Percentiles rank a stretch among this genome's conserved stretches.
Conservation (phyloP, 2,113 vertebrate genomes). For the Aldabrachelys gigantea region DNA sequence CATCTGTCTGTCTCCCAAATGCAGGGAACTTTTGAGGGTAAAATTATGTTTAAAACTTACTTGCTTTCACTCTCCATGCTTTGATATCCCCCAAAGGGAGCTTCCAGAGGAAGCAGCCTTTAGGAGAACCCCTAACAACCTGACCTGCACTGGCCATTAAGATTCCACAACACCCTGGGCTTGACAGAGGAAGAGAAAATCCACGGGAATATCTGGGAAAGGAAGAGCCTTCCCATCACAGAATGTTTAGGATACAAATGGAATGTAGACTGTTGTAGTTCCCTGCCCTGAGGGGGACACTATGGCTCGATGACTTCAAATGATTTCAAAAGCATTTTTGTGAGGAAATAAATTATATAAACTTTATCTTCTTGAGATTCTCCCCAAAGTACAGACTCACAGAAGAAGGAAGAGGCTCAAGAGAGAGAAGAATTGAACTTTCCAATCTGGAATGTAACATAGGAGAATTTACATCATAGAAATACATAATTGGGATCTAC, state of each 20-base stretch:
- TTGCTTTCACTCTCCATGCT: background rate
- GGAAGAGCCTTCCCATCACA: background rate
- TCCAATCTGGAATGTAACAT: background rate
- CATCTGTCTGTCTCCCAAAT: background rate
- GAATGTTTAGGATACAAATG: too few species aligned
- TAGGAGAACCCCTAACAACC: background rate
- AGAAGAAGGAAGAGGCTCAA: background rate
- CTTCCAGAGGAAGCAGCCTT: too few species aligned
- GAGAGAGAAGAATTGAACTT: background rate
- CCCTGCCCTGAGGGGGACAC: too few species aligned
- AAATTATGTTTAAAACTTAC: too few species aligned
- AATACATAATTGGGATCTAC: background rate
- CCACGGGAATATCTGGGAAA: background rate
- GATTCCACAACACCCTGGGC: background rate
- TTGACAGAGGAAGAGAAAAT: background rate
- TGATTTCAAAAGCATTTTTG: background rate
- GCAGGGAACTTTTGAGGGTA: background rate
- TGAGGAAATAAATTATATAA: background rate
- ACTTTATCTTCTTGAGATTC: slow-evolving; percentile 3
- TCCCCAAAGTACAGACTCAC: background rate
- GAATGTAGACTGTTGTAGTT: too few species aligned
- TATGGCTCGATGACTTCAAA: too few species aligned
- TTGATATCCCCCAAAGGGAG: background rate
- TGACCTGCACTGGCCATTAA: background rate
- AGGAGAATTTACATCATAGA: background rate